Evolutionary conservation across 2,797 vertebrate genomes (phyloP), one percentile per base, ranked within the genome.

Genomic region (Rousettus madagascariensis): DNA sequence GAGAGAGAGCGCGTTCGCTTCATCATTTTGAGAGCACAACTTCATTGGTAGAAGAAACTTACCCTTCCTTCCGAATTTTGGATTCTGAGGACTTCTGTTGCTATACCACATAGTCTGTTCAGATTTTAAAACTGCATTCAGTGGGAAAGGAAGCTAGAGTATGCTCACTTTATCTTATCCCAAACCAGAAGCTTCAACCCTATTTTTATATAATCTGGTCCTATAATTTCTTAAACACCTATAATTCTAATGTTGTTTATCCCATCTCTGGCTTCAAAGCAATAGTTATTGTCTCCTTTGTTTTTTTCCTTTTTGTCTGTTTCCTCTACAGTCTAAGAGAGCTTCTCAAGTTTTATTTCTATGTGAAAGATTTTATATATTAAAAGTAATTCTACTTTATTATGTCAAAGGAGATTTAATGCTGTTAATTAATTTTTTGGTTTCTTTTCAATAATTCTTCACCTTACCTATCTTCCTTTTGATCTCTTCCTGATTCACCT

Each of bases 321-420:
- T 20, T 57, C 33, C 33, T 93, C 66, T 82, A n/a, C 5, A 43
- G 78, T 92, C 22, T 78, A 88, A 75, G 51, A 86, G 17, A 63
- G 3, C 2, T 33, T 74, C 10, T 82, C 24, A 91, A 46, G 59
- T 63, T 95, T 74, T 79, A 78, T 66, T 95, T 86, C 36, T 90
- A 13, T 0, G 6, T 69, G 24, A 68, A 85, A 75, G 10, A 41
- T 49, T 79, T 59, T 26, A 36, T 69, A 66, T 65, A 90, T 92
- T 96, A 43, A 69, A 91, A 93, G 38, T 83, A 88, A 43, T 92
- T 85, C 30, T 95, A 59, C 15, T 78, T 90, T 78, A 82, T 51
- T 92, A 7, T 86, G 20, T 79, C 5, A 59, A 92, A 91, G 46
- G 41, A 87, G 26, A 84, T 82, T 92, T 65, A 78, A 75, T 88